phyloP scores from a whole-genome alignment of 1,140 invertebrate genomes.

The Drosophila repletoides region DNA sequence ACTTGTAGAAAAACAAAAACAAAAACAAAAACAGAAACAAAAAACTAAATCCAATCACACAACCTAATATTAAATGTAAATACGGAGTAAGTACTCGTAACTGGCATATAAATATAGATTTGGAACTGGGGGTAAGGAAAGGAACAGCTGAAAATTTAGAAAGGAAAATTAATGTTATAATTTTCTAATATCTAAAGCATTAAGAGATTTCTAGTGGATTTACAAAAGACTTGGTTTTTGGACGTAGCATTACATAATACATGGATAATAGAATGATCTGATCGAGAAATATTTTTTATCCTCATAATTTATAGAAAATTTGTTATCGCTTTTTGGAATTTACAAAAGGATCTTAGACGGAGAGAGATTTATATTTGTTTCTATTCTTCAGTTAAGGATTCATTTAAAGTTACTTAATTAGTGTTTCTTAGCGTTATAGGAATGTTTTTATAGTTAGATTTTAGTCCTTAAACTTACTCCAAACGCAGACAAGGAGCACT shows the following conservation, averaged over 20 bases:
- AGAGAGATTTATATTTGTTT: too few species aligned
- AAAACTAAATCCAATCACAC: conserved; percentile 9
- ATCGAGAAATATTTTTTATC: not conserved
- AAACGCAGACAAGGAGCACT: conserved; percentile 12
- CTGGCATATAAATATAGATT: conserved; percentile 20
- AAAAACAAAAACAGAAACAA: not conserved
- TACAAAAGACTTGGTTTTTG: too few species aligned
- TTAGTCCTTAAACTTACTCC: conserved; percentile 12
- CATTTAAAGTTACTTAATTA: too few species aligned
- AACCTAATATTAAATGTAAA: conserved; percentile 27
- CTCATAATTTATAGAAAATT: too few species aligned
- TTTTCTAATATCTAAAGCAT: not conserved
- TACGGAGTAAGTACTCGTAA: conserved; percentile 28
- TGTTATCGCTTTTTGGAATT: too few species aligned
- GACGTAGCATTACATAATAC: too few species aligned
- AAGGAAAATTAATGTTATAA: not conserved
- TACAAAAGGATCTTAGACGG: too few species aligned
- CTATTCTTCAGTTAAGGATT: too few species aligned
- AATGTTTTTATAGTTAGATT: not conserved
- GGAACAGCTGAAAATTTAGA: not conserved
- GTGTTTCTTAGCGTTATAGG: not conserved
- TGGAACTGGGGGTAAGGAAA: conserved; percentile 10
- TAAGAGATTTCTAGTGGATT: not conserved
- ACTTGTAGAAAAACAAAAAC: conserved; percentile 17
- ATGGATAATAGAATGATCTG: too few species aligned